A percentile compares a stretch with the other conserved stretches of the same genome.
These are phyloP conservation scores for Lanius ludovicianus DNA, from an alignment of 2,113 vertebrate species.

Conservation along the genomic window DNA sequence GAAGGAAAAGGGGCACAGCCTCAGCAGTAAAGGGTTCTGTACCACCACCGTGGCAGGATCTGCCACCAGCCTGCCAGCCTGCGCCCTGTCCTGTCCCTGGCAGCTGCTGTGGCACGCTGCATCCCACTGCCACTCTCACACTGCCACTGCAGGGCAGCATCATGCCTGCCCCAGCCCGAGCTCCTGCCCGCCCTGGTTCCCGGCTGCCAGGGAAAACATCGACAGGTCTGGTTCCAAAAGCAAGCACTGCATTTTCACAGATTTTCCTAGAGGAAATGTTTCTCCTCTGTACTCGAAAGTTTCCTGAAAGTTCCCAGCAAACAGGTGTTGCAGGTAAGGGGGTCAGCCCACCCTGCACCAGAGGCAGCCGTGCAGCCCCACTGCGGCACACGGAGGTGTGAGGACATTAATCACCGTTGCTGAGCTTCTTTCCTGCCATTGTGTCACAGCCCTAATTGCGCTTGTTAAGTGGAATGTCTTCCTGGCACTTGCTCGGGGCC, in stretches of 20 bases:
- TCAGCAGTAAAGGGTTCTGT: background rate
- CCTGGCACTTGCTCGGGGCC: background rate
- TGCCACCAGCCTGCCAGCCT: accelerated
- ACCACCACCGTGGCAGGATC: accelerated
- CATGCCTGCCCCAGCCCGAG: accelerated
- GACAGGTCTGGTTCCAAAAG: background rate
- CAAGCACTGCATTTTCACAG: background rate
- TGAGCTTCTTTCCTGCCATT: background rate
- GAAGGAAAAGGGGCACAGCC: background rate
- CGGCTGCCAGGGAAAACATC: background rate
- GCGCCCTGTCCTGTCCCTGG: background rate
- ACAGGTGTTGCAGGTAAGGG: background rate
- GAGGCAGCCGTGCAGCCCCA: background rate
- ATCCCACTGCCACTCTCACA: accelerated
- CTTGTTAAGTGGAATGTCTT: slow-evolving; percentile 14
- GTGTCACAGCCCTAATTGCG: background rate
- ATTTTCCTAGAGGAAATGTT: background rate
- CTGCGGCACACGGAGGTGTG: accelerated
- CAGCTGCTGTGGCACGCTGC: accelerated
- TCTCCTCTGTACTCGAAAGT: background rate
- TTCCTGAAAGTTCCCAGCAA: background rate
- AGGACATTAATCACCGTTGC: background rate
- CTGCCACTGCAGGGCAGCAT: background rate
- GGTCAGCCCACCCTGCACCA: background rate
- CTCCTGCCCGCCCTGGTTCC: background rate